Conservation (phyloP, 2,888 invertebrate species). For the Synanthedon andrenaeformis region DNA sequence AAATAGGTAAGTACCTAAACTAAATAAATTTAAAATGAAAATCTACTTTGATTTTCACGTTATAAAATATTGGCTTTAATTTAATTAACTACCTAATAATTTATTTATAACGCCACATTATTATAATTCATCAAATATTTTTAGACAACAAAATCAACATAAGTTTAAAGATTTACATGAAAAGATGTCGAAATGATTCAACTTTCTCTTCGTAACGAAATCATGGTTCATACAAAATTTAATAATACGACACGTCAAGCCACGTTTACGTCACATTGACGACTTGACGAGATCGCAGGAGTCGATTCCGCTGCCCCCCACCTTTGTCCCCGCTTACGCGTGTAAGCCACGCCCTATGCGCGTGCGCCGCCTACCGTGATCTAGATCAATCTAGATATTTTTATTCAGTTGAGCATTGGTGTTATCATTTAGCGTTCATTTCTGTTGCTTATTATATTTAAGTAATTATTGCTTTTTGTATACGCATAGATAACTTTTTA, state of each 20-base stretch:
- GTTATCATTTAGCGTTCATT: background rate
- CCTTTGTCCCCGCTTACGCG: constrained; percentile 6
- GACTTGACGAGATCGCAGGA: constrained; percentile 47
- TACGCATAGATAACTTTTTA: background rate
- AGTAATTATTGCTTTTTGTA: background rate
- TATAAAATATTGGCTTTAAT: too few relatives aligned
- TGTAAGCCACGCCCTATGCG: constrained; percentile 36
- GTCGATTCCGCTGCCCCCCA: constrained; percentile 23
- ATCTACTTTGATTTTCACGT: too few relatives aligned
- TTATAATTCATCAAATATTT: too few relatives aligned
- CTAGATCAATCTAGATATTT: constrained; percentile 58
- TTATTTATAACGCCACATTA: too few relatives aligned
- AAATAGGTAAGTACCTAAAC: too few relatives aligned
- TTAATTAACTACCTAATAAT: too few relatives aligned
- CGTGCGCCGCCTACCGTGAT: constrained; percentile 48
- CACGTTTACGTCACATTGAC: constrained; percentile 37
- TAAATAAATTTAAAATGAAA: too few relatives aligned
- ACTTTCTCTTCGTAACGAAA: too few relatives aligned
- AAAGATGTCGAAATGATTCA: too few relatives aligned
- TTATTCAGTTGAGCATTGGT: constrained; percentile 6
- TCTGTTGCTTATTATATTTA: background rate
- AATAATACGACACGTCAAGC: constrained; percentile 23
- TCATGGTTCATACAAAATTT: too few relatives aligned
- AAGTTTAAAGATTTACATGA: too few relatives aligned
- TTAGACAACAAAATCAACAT: too few relatives aligned